Evolutionary conservation across 92 coral and sea anemone species (phyloP), one percentile per base, ranked within the genome.

Genomic region (Phenganax subtilis): DNA sequence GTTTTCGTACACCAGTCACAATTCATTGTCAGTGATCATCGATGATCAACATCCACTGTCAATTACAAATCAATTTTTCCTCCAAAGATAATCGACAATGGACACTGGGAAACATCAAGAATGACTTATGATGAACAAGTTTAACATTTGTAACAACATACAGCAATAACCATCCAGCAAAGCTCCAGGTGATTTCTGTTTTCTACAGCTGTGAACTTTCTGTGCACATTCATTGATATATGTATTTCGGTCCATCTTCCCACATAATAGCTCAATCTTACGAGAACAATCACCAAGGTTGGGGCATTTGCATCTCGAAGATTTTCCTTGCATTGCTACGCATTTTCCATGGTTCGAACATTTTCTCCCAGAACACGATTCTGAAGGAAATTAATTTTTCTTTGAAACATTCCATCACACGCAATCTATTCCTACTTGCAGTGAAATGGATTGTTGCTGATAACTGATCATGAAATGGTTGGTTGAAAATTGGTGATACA

Each of bases 321-420:
- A 51, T 4, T 65, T 79, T 17, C 82, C 71, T 29, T 55, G 72
- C 72, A 65, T 79, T 52, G 62, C 54, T 17, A 86, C 75, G 57
- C 93, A 90, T 63, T 75, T 59, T 8, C 86, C 86, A 60, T 88
- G 64, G 55, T 82, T 90, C 12, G 86, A 89, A 54, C 93, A 90
- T n/a, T 59, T 84, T 52, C 56, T 75, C 8, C 66, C 78, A 52
- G 81, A 69, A 82, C 93, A 90, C 16, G 90, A 73, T 28, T 88
- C 91, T 80, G 75, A 72, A 29, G 57, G 58, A 61, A 58, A 61
- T n/a, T 6, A 63, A 54, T 15, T 53, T 63, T 54, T 12, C 56
- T 53, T 7, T 29, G 61, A 83, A 55, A 57, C 30, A 58, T 25
- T 30, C 12, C 47, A 37, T 37, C 47, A 5, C 47, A 1, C 47